Percentiles rank a stretch among this genome's conserved stretches.
Evolutionary conservation across 2,797 vertebrate genomes (phyloP).

Genomic region (Onychomys torridus): DNA sequence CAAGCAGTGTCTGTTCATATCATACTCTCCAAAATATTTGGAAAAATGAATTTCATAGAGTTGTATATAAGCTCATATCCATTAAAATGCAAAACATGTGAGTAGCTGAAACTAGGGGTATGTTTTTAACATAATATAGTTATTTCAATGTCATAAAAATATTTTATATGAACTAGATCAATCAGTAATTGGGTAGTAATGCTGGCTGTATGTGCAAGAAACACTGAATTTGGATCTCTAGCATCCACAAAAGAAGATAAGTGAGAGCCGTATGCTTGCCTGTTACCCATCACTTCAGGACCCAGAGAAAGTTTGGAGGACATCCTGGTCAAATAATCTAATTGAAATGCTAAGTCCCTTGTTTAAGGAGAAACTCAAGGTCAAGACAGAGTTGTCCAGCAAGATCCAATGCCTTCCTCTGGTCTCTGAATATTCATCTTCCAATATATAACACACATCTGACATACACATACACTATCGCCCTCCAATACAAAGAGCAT

Average conservation of each 20-base stretch:
- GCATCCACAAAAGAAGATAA: background rate
- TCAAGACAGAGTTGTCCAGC: background rate
- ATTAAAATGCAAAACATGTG: background rate
- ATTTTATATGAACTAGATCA: background rate
- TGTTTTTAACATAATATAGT: background rate
- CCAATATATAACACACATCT: background rate
- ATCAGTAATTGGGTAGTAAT: background rate
- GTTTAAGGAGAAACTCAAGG: background rate
- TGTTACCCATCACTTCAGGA: background rate
- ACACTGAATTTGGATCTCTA: background rate
- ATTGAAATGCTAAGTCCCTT: background rate
- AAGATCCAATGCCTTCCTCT: background rate
- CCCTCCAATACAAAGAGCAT: background rate
- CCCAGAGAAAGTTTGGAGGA: background rate
- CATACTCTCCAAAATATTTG: conserved; percentile 23
- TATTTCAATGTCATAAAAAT: background rate
- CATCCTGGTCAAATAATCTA: background rate
- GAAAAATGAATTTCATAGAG: background rate
- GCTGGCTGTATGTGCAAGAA: background rate
- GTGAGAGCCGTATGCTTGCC: background rate
- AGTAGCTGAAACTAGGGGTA: background rate
- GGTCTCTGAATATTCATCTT: background rate
- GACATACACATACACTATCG: background rate
- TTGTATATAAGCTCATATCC: background rate
- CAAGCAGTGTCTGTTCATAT: background rate